These are phyloP conservation scores for Lycopodina hypogea DNA, from an alignment of 37 sponge, comb jelly and placozoan genomes.

Conservation along the genomic window DNA sequence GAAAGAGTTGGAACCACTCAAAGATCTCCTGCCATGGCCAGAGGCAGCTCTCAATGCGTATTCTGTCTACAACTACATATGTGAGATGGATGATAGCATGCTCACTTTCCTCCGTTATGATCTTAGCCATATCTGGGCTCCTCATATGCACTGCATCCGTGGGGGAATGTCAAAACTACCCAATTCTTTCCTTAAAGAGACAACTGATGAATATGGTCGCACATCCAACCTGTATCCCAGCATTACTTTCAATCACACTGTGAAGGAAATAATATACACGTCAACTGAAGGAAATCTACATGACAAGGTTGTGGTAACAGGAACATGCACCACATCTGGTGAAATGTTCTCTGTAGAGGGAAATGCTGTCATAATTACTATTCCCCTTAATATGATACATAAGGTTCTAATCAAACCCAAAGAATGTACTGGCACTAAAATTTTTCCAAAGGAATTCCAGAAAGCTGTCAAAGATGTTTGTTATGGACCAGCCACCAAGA, in stretches of 20 bases:
- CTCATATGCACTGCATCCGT: conserved; percentile 43
- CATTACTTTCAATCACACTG: conserved; percentile 15
- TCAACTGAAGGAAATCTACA: neutral
- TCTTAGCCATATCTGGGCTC: conserved; percentile 50
- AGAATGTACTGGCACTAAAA: neutral
- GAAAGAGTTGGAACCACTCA: conserved; percentile 19
- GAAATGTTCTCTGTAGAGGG: neutral
- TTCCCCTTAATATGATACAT: conserved; percentile 44
- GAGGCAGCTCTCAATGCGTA: conserved; percentile 46
- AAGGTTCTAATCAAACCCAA: conserved; percentile 21
- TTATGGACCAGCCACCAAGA: conserved; percentile 50
- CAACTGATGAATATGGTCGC: neutral
- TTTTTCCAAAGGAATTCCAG: conserved; percentile 5
- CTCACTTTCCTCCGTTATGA: conserved; percentile 32
- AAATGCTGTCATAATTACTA: conserved; percentile 50
- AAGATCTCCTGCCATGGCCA: conserved; percentile 60
- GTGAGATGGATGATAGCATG: conserved; percentile 32
- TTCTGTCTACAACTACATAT: conserved; percentile 28
- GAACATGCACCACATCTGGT: neutral
- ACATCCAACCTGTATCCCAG: neutral
- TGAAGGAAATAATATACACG: conserved; percentile 9
- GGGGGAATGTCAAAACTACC: conserved; percentile 52
- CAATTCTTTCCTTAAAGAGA: conserved; percentile 16
- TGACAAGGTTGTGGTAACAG: neutral
- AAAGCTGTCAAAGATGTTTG: conserved; percentile 17